Percentiles rank a stretch among this genome's conserved stretches.
Evolutionary conservation across 2,113 vertebrate genomes (phyloP).

Genomic region (Xiphorhynchus elegans): DNA sequence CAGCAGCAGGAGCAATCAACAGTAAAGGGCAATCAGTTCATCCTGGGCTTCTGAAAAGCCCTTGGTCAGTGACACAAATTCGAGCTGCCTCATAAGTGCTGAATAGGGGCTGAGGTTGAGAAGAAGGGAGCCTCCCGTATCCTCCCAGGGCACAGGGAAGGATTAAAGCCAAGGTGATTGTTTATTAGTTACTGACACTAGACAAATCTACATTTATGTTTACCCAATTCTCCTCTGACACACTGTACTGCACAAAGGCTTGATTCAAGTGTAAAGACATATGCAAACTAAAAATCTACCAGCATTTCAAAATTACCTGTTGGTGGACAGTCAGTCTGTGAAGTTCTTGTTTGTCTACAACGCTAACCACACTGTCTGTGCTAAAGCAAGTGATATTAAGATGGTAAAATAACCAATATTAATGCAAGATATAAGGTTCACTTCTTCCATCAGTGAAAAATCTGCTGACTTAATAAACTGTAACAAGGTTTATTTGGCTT

Average conservation of each 20-base stretch:
- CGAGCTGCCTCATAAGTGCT: neutral
- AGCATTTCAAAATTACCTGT: neutral
- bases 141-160: neutral
- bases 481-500: neutral
- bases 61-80: neutral
- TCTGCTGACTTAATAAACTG: neutral
- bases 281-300: neutral
- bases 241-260: neutral
- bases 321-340: neutral
- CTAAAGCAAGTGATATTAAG: neutral
- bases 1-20: neutral
- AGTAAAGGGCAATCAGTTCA: neutral
- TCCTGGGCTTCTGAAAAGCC: neutral
- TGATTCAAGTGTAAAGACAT: neutral
- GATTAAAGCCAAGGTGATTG: neutral
- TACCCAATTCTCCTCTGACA: neutral
- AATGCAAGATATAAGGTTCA: neutral
- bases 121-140: neutral
- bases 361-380: neutral
- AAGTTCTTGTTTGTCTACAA: neutral
- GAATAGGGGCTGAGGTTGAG: neutral
- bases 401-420: neutral
- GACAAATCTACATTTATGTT: neutral
- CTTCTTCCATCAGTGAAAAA: neutral
- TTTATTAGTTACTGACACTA: neutral